Base-by-base conservation (phyloP, 2,888 invertebrate genomes). In the Chaetogeoica ovagalla region DNA sequence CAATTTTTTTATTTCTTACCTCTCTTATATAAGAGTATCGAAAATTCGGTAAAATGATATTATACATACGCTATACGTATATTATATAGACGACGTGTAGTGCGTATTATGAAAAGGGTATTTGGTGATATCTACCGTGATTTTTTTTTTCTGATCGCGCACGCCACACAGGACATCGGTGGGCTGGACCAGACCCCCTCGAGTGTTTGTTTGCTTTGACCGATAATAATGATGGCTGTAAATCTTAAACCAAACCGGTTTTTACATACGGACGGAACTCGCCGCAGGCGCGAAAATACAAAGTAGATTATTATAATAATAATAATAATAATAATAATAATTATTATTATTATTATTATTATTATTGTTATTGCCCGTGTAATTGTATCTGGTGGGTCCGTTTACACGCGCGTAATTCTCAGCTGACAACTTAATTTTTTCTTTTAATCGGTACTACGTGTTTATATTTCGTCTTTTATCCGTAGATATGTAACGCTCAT, bases 161-260 rank as follows among this genome's bases (percentile, higher is more conserved):
- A 68, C 30, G 43, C 21, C 57, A 37, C 21, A 11, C 11, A 43
- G 39, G 63, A 55, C 37, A 43, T 15, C n/a, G 55, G 9, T 52
- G 15, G 37, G 5, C 39, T 43, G 52, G 30, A 48, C 52, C 17
- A 9, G 77, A 77, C 69, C 77, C 69, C 69, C 77, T 69, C 68
- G 62, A 60, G 77, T 68, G 76, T 77, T 70, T 71, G 77, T 70
- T 77, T 70, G 71, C 71, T 71, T 79, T 79, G 30, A 30, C 30
- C 30, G 30, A 66, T 30, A 52, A 60, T 60, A 68, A 59, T 7
- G 71, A 55, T 39, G 63, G 63, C 39, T 57, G 69, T 21, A 63
- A 70, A 60, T 79, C 71, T 70, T 71, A 19, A 70, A 70, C 43
- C 17, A n/a, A 71, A 79, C 79, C 79, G 79, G 79, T 79, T 63